These are phyloP conservation scores for Drosophila equinoxialis DNA, from an alignment of 1,140 invertebrate genomes.

Conservation along the genomic window DNA sequence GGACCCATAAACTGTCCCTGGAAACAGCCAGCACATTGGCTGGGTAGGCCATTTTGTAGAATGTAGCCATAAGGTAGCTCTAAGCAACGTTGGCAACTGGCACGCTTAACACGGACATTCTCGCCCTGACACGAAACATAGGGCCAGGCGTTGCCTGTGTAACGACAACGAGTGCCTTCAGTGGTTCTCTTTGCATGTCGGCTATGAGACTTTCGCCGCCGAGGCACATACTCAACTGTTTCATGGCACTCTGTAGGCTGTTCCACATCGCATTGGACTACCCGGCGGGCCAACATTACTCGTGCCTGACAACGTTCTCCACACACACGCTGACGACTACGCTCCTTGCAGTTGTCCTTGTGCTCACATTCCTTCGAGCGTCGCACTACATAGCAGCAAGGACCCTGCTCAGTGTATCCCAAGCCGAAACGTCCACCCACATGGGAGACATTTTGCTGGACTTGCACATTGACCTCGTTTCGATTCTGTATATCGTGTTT, in stretches of 20 bases:
- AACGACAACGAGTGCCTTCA: slow-evolving; percentile 22
- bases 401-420: slow-evolving; percentile 65
- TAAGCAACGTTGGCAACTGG: slow-evolving; percentile 45
- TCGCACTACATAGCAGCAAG: slow-evolving; percentile 67
- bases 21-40: slow-evolving; percentile 49
- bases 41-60: slow-evolving; percentile 49
- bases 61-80: slow-evolving; percentile 50
- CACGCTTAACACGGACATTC: slow-evolving; percentile 23
- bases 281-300: slow-evolving; percentile 64
- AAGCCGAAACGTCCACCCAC: slow-evolving; percentile 71
- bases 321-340: slow-evolving; percentile 56
- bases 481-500: slow-evolving; percentile 52
- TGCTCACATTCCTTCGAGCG: slow-evolving; percentile 42
- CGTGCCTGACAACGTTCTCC: slow-evolving; percentile 62
- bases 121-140: slow-evolving; percentile 34
- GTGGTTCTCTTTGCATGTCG: slow-evolving; percentile 5
- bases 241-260: slow-evolving; percentile 48
- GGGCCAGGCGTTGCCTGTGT: slow-evolving; percentile 45
- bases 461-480: slow-evolving; percentile 58
- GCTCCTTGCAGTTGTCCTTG: slow-evolving; percentile 37
- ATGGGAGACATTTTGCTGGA: slow-evolving; percentile 67
- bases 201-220: slow-evolving; percentile 23
- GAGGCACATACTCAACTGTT: slow-evolving; percentile 61
- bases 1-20: slow-evolving; percentile 27
- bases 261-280: slow-evolving; percentile 48